Evolutionary conservation across 2,797 vertebrate genomes (phyloP).

Genomic region (Erethizon dorsatum): DNA sequence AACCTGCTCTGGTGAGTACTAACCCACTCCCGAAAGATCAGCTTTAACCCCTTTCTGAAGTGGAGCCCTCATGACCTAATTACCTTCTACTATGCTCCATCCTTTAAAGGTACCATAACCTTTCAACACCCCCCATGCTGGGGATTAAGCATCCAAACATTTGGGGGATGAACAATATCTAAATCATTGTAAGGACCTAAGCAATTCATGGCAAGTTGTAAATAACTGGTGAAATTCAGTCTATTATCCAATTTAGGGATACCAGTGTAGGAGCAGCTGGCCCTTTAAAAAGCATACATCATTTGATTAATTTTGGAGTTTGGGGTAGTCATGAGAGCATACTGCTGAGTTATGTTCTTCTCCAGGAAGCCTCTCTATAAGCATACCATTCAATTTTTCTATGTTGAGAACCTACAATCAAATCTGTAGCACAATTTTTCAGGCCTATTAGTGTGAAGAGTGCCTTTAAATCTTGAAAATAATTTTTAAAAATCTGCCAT

Average conservation of each 20-base stretch:
- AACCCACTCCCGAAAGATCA: not conserved
- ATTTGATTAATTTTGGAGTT: constrained; percentile 43
- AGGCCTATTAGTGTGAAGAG: not conserved
- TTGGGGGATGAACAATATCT: not conserved
- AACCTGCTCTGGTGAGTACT: not conserved
- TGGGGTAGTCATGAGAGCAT: not conserved
- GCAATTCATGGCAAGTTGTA: not conserved
- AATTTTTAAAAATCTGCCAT: not conserved
- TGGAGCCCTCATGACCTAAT: not conserved
- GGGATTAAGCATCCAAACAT: not conserved
- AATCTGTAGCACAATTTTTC: not conserved
- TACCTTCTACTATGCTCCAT: not conserved
- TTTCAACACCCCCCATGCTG: not conserved
- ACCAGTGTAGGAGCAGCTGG: not conserved
- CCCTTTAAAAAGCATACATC: not conserved
- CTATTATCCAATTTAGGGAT: not conserved
- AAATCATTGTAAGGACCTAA: not conserved
- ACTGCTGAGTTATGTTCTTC: not conserved
- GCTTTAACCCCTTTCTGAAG: not conserved
- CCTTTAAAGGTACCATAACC: not conserved
- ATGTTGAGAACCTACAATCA: not conserved
- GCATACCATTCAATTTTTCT: not conserved
- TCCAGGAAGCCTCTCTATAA: not conserved
- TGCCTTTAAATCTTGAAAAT: constrained; percentile 5
- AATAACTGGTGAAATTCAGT: not conserved